phyloP scores from a whole-genome alignment of 2,113 vertebrate genomes.

The Oophaga pumilio region DNA sequence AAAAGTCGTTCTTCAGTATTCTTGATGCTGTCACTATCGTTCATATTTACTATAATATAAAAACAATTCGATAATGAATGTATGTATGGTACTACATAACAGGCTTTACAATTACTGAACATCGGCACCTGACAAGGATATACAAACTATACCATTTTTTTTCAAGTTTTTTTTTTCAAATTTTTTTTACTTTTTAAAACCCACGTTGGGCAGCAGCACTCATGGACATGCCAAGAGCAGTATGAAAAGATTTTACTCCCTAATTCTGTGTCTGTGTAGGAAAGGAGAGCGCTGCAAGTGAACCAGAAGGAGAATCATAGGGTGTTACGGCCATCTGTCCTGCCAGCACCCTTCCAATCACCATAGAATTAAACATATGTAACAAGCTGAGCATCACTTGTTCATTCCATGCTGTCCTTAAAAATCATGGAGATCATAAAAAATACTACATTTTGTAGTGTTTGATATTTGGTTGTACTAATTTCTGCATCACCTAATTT shows the following conservation, averaged over 20 bases:
- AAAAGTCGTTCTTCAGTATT: slow-evolving; percentile 76
- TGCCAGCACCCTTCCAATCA: background rate
- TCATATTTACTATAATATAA: background rate
- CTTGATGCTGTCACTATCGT: slow-evolving; percentile 6
- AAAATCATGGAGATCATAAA: too few relatives aligned
- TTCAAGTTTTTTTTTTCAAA: background rate
- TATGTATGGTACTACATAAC: background rate
- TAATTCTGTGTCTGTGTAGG: background rate
- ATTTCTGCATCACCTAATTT: too few relatives aligned
- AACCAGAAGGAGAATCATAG: background rate
- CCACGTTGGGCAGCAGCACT: too few relatives aligned
- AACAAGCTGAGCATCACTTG: too few relatives aligned
- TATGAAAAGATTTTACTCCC: too few relatives aligned
- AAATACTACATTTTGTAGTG: too few relatives aligned
- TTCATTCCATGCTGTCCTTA: too few relatives aligned
- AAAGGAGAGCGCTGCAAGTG: background rate
- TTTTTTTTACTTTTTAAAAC: background rate
- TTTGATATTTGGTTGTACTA: too few relatives aligned
- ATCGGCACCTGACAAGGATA: background rate
- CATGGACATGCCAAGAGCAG: too few relatives aligned
- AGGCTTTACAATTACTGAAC: background rate
- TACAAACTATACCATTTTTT: background rate
- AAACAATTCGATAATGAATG: background rate
- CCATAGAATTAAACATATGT: too few relatives aligned
- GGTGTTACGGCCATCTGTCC: background rate